phyloP scores from a whole-genome alignment of 1,140 invertebrate genomes.

The Drosophila tsacasi region DNA sequence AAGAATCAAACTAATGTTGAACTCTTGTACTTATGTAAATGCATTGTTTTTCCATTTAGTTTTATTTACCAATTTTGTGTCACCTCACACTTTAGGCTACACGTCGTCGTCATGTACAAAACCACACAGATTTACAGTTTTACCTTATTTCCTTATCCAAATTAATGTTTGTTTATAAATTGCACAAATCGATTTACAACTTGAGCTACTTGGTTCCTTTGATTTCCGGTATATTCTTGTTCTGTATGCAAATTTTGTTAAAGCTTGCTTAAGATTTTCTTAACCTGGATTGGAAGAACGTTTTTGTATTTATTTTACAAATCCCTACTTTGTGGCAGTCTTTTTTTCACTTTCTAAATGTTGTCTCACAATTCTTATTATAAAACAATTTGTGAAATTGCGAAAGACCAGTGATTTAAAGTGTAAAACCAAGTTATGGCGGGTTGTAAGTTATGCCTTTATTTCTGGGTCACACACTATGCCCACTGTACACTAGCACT shows the following conservation, averaged over 20 bases:
- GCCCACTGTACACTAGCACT: slow-evolving; percentile 26
- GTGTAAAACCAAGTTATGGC: slow-evolving; percentile 52
- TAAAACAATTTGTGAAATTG: slow-evolving; percentile 20
- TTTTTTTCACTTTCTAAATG: slow-evolving; percentile 56
- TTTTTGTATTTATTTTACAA: not conserved
- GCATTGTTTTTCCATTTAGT: slow-evolving; percentile 27
- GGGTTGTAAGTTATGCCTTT: slow-evolving; percentile 46
- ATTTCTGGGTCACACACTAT: slow-evolving; percentile 38
- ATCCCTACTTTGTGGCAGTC: slow-evolving; percentile 1
- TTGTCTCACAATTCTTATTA: slow-evolving; percentile 43
- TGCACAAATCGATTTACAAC: slow-evolving; percentile 62
- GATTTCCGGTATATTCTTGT: slow-evolving; percentile 25
- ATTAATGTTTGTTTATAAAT: slow-evolving; percentile 34
- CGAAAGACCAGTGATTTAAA: slow-evolving; percentile 13
- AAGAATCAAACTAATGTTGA: slow-evolving; percentile 22
- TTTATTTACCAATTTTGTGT: slow-evolving; percentile 52
- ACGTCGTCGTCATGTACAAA: slow-evolving; percentile 29
- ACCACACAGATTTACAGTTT: slow-evolving; percentile 12
- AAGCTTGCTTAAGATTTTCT: slow-evolving; percentile 38
- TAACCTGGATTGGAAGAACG: slow-evolving; percentile 30
- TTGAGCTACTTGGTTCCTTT: slow-evolving; percentile 67
- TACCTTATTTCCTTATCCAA: slow-evolving; percentile 39
- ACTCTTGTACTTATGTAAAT: slow-evolving; percentile 16
- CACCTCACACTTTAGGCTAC: slow-evolving; percentile 42
- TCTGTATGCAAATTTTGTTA: slow-evolving; percentile 43